Base-by-base conservation (phyloP, 2,797 vertebrate species). In the Phataginus tetradactyla region DNA sequence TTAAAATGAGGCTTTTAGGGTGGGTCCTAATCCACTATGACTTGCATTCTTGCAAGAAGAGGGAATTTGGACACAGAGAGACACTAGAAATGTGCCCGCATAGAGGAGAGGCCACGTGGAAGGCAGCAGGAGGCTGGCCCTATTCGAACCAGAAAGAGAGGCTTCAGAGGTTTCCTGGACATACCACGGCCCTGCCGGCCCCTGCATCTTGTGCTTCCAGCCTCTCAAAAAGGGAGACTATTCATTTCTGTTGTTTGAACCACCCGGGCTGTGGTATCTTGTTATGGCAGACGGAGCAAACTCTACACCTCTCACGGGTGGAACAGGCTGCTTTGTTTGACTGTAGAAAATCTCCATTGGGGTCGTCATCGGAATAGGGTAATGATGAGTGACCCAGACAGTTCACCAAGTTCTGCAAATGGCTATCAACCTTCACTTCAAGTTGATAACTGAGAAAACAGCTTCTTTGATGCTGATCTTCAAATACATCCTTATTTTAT, bases 381-480 rank as follows among this genome's bases (percentile, higher is more conserved):
- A 63, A 9, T 74, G 68, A 89, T 74, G 42, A 55, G 9, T 77
- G 79, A 72, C 34, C 64, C 21, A 39, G 37, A 74, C 4, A 81
- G 25, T 80, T 91, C 27, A 29, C 42, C 55, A 68, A 57, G 4
- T 69, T 79, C 86, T 71, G 81, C 51, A 95, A 75, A 89, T 25
- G 25, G 15, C 23, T 61, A n/a, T 79, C 25, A 61, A 23, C 66
- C 27, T 83, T 57, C 6, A 86, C 68, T 94, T 79, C 21, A 53
- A 93, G 11, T 66, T 64, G 39, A 63, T 59, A 81, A 34, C 93
- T 91, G 71, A 84, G 66, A 92, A 89, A 91, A 77, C 42, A 34
- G 57, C 37, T 71, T 84, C 10, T 51, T 51, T 59, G 57, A 88
- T 85, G 49, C 12, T 78, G 61, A 75, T 84, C 27, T 42, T 86